Evolutionary conservation across 1,140 invertebrate species (phyloP).

Genomic region (Pseudobourletiella spinata): DNA sequence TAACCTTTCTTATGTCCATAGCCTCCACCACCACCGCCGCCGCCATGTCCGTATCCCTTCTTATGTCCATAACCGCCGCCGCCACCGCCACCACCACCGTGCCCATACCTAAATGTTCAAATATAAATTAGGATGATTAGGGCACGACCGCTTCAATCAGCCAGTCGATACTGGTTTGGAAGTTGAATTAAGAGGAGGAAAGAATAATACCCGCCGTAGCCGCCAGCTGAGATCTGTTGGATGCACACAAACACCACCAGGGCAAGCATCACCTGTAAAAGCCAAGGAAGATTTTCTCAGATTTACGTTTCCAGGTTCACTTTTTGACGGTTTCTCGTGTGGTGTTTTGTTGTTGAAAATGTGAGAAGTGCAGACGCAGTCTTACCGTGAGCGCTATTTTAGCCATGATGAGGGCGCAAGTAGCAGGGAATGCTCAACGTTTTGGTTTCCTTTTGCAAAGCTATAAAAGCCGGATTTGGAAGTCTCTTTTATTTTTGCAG

Average conservation of each 20-base stretch:
- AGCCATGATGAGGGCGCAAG: too few relatives aligned
- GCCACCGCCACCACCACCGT: background rate
- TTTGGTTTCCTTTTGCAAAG: too few relatives aligned
- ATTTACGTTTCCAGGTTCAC: background rate
- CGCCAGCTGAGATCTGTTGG: background rate
- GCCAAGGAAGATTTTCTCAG: background rate
- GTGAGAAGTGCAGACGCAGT: background rate
- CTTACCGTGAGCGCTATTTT: background rate
- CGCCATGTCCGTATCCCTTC: too few relatives aligned
- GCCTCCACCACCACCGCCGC: too few relatives aligned
- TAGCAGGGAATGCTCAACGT: too few relatives aligned
- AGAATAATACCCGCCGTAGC: background rate
- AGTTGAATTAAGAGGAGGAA: background rate
- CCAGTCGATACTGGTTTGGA: background rate
- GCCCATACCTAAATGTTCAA: background rate
- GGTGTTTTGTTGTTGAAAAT: background rate
- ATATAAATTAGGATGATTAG: too few relatives aligned
- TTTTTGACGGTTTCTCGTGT: background rate
- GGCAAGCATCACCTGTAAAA: background rate
- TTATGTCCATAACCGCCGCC: too few relatives aligned
- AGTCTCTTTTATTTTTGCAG: too few relatives aligned
- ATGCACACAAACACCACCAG: background rate
- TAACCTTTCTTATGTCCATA: too few relatives aligned
- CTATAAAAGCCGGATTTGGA: too few relatives aligned
- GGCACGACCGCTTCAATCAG: too few relatives aligned